phyloP scores from a whole-genome alignment of 2,888 invertebrate species.

The Gryllus longicercus region DNA sequence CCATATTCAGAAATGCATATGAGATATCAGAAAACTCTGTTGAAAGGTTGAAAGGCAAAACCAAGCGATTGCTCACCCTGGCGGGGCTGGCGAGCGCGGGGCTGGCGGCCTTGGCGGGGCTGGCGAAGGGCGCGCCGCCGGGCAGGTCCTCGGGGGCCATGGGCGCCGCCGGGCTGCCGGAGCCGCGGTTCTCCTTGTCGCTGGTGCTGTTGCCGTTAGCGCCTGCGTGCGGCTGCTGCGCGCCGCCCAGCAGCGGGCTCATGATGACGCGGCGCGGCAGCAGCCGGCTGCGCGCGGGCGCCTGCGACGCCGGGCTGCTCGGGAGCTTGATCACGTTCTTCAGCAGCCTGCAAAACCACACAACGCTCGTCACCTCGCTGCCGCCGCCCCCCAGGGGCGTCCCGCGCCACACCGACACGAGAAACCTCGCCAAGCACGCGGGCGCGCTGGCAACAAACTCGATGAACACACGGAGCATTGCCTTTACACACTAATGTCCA shows the following conservation, averaged over 20 bases:
- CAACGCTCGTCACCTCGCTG: not conserved
- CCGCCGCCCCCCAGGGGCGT: not conserved
- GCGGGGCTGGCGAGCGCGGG: conserved; percentile 28
- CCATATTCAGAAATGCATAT: no score
- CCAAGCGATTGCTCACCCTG: not conserved
- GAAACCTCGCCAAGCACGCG: not conserved
- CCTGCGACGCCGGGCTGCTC: not conserved
- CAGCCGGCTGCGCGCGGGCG: not conserved
- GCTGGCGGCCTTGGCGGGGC: conserved; percentile 27
- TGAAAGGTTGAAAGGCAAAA: no score
- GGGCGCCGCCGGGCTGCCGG: not conserved
- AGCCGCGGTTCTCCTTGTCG: conserved; percentile 31
- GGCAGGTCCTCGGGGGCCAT: not conserved
- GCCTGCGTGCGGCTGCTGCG: not conserved
- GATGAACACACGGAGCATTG: no score
- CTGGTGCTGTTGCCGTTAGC: not conserved
- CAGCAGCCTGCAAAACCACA: conserved; percentile 29
- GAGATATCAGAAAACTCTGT: no score
- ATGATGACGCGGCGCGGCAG: not conserved
- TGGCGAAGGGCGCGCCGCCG: not conserved
- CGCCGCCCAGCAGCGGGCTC: not conserved
- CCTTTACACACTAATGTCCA: no score
- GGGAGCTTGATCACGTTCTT: conserved; percentile 30
- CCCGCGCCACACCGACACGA: not conserved
- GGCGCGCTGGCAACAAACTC: no score